Evolutionary conservation across 2,797 vertebrate species (phyloP), one percentile per base, ranked within the genome.

Genomic region (Carcharodon carcharias): DNA sequence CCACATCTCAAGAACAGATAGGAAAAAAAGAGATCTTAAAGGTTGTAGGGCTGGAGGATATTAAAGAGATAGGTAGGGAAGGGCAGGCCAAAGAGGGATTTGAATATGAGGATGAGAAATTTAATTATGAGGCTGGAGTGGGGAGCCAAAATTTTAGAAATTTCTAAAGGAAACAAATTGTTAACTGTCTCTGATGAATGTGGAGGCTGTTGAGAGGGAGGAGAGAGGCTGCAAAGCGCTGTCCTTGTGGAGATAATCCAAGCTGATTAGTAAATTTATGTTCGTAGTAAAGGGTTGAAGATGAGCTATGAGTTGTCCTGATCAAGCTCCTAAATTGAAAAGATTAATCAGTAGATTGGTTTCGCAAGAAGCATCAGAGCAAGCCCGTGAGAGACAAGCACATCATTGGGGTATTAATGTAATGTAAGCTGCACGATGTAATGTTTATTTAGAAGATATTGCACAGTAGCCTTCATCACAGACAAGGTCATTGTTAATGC

Each of bases 311-410:
- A 5, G 45, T 77, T 54, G 91, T 71, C 40, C 45, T 77, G 69
- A 77, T 95, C 69, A 95, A 50, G 69, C 67, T 77, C 94, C 69
- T 95, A 54, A 95, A 31, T 77, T 73, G 69, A 56, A 95, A 77
- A 96, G 96, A 95, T 96, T 96, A 96, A 96, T 96, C 96, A 96
- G 93, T 77, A 96, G 58, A 96, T 96, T 96, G 96, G 63, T 56
- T 87, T 77, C 82, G 40, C 71, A 69, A 54, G 54, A 21, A 63
- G 96, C 61, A 89, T 31, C 26, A 40, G 94, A 77, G 50, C 45
- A n/a, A 56, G 69, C 45, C 7, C 35, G 94, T 35, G 45, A 95
- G 45, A 54, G 67, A 71, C 45, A 73, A 69, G 93, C 94, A 95
- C 69, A 77, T 95, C 69, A 95, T 54, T 95, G 69, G 50, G 28